Base-by-base conservation (phyloP, 2,113 vertebrate species). In the Orientallactaga bullata region DNA sequence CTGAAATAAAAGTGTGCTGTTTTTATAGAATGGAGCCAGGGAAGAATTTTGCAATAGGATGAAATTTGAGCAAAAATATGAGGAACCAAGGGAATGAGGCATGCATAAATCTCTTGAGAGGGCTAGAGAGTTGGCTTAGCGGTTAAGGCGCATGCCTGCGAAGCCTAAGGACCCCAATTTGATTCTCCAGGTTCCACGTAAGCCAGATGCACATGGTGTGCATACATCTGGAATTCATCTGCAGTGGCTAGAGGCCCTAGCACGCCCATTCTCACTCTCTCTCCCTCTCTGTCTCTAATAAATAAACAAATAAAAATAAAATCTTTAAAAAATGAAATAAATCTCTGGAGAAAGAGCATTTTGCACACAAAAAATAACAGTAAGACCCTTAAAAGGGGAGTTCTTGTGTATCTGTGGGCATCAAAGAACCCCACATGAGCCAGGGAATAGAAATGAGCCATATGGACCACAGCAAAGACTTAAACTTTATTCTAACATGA, bases 11-110 rank as follows among this genome's bases (percentile, higher is more conserved):
- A 66, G 32, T 23, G 28, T 68, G 55, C 72, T 87, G 60, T 55
- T 85, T 93, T 37, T 74, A 94, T 55, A 76, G 30, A 87, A 39
- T 16, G 6, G 20, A 7, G 28, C 65, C 39, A 88, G 55, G 72
- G 11, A 35, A 91, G 51, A 92, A 85, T 39, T 81, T 71, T 72
- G 55, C 16, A 88, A 3, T n/a, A 72, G 63, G 8, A 76, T 76
- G 17, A 55, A 55, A 95, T 76, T 37, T 85, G 76, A 73, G 42
- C 63, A 89, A 65, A 63, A 88, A 82, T 35, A 18, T 85, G 63
- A 95, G 58, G 63, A 66, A 35, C 24, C 21, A 35, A 93, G 24
- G 32, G 32, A 95, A 69, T 63, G 32, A 90, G 65, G 15, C 5
- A 37, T 55, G 47, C 47, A 73, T 42, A 80, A 82, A 66, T 28